Conservation (phyloP, 2,797 vertebrate species). For the Pseudomugil tenellus region DNA sequence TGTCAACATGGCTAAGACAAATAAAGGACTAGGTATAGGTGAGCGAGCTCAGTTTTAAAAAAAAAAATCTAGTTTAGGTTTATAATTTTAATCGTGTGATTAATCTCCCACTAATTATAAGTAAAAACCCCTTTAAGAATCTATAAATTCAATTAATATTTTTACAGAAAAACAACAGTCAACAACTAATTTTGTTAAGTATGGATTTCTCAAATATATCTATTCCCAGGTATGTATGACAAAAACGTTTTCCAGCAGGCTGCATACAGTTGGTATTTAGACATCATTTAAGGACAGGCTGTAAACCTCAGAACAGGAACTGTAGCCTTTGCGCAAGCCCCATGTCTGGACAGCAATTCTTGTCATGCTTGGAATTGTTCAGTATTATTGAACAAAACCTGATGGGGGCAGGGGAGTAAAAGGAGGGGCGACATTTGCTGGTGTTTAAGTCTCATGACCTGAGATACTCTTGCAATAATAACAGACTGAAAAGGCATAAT, state of each 20-base stretch:
- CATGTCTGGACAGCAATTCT: conserved; percentile 58
- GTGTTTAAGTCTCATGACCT: conserved; percentile 74
- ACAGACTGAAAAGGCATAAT: conserved; percentile 55
- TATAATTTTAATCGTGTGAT: conserved; percentile 10
- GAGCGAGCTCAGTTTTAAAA: no score
- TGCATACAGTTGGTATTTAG: conserved; percentile 17
- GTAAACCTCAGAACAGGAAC: conserved; percentile 33
- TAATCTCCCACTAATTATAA: conserved; percentile 4
- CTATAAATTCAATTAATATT: conserved; percentile 4
- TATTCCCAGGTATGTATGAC: conserved; percentile 13
- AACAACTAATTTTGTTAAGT: conserved; percentile 9
- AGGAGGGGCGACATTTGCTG: conserved; percentile 63
- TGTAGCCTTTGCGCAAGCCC: conserved; percentile 34
- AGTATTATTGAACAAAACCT: conserved; percentile 52
- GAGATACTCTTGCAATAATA: conserved; percentile 71
- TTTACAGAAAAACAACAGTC: conserved; percentile 13
- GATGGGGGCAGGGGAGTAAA: conserved; percentile 34
- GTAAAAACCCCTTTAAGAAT: background rate
- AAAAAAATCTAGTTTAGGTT: background rate
- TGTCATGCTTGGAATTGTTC: conserved; percentile 62
- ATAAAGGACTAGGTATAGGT: background rate
- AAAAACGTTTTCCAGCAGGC: no score
- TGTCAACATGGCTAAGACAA: conserved; percentile 10
- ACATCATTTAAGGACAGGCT: conserved; percentile 15
- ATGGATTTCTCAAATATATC: conserved; percentile 5